phyloP scores from a whole-genome alignment of 2,888 invertebrate genomes.

The Gisinianus flammeolus region DNA sequence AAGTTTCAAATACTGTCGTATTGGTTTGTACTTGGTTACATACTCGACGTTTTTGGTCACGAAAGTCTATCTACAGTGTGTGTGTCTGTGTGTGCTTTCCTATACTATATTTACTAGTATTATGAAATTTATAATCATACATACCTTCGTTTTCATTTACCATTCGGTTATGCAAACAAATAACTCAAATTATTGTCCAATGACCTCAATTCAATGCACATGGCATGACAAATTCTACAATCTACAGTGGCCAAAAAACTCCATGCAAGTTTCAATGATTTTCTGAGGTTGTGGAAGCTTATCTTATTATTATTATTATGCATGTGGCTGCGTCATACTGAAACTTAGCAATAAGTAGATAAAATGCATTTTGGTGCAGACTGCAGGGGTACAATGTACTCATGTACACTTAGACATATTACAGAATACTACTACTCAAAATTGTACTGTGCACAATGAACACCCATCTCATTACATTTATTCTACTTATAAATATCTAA shows the following conservation, averaged over 20 bases:
- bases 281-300: not conserved
- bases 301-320: not conserved
- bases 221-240: not conserved
- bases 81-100: not conserved
- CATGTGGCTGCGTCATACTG: not conserved
- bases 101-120: not conserved
- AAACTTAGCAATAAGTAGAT: not conserved
- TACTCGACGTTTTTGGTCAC: slow-evolving; percentile 3
- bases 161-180: not conserved
- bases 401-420: no score
- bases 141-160: not conserved
- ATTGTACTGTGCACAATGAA: no score
- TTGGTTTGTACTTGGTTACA: not conserved
- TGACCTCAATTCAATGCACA: slow-evolving; percentile 26
- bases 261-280: not conserved
- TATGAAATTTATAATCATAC: not conserved
- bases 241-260: not conserved
- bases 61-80: slow-evolving; percentile 9
- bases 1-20: not conserved
- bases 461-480: no score
- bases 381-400: no score
- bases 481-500: no score
- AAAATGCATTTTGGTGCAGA: not conserved
- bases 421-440: no score
- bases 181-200: slow-evolving; percentile 18